Base-by-base conservation (phyloP, 2,888 invertebrate genomes). In the Eupithecia tripunctaria region DNA sequence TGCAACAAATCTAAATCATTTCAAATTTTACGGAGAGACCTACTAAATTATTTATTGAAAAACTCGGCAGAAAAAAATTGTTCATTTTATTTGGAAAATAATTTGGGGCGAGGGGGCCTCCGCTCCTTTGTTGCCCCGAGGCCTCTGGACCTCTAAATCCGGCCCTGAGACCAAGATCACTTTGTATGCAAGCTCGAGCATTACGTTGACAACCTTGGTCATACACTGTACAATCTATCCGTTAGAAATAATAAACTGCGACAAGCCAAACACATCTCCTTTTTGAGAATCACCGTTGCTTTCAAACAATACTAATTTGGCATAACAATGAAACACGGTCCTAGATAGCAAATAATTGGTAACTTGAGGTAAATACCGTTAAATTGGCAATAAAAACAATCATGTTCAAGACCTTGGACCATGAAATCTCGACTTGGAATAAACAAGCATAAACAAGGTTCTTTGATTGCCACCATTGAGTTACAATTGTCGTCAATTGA, bases 181-280 rank as follows among this genome's bases (percentile, higher is more conserved):
- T 92, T 90, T 79, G 87, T 88, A 90, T 91, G 88, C 91, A 78
- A 75, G 80, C 76, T 79, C 77, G 83, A 72, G 77, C 77, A 78
- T 83, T 79, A 78, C 81, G 81, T 84, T 86, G 85, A 87, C 86
- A 89, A 87, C 88, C 88, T 88, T 88, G 86, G 86, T 81, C 85
- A 84, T 80, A 86, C 81, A 86, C 85, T 84, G 88, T 77, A 79
- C 78, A 79, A 83, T 82, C 77, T 76, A 81, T 88, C 94, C 92
- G 93, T 93, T 93, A 93, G 85, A 82, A 88, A 88, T 85, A 88
- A 86, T 85, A 84, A 85, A 86, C 82, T 84, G 82, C 82, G 80
- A 81, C 79, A 76, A 80, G 83, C 81, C 78, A 81, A 74, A 81
- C 79, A 80, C 83, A 79, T 77, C 79, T 73, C 86, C 86, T 83